These are phyloP conservation scores for Patella pellucida DNA, from an alignment of 2,888 invertebrate species.

Conservation along the genomic window DNA sequence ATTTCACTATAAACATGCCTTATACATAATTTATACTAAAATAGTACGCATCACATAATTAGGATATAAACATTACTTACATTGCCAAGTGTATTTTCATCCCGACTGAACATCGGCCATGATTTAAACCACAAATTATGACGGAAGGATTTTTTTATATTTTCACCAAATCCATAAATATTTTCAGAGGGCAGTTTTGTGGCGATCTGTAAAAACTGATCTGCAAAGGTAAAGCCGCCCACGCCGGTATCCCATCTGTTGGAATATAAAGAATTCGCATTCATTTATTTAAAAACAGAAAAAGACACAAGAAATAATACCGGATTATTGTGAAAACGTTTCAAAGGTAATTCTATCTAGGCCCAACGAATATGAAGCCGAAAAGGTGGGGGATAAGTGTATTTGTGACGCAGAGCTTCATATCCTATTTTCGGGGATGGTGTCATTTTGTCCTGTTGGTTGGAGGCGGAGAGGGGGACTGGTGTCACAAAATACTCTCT, in stretches of 20 bases:
- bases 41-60: too few relatives aligned
- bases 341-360: background rate
- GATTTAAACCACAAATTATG: slow-evolving; percentile 64
- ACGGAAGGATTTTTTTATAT: slow-evolving; percentile 65
- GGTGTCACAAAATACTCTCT: too few relatives aligned
- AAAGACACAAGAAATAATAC: background rate
- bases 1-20: too few relatives aligned
- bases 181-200: slow-evolving; percentile 67
- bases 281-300: background rate
- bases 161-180: slow-evolving; percentile 72
- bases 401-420: too few relatives aligned
- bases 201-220: slow-evolving; percentile 72
- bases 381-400: too few relatives aligned
- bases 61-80: slow-evolving; percentile 29
- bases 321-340: background rate
- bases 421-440: too few relatives aligned
- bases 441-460: too few relatives aligned
- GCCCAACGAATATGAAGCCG: too few relatives aligned
- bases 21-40: too few relatives aligned
- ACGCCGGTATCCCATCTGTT: slow-evolving; percentile 56
- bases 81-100: slow-evolving; percentile 57
- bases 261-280: slow-evolving; percentile 1
- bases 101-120: slow-evolving; percentile 69
- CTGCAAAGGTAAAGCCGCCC: slow-evolving; percentile 70
- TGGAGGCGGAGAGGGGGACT: too few relatives aligned